Base-by-base conservation (phyloP, 1,140 invertebrate genomes). In the Episyrphus balteatus region DNA sequence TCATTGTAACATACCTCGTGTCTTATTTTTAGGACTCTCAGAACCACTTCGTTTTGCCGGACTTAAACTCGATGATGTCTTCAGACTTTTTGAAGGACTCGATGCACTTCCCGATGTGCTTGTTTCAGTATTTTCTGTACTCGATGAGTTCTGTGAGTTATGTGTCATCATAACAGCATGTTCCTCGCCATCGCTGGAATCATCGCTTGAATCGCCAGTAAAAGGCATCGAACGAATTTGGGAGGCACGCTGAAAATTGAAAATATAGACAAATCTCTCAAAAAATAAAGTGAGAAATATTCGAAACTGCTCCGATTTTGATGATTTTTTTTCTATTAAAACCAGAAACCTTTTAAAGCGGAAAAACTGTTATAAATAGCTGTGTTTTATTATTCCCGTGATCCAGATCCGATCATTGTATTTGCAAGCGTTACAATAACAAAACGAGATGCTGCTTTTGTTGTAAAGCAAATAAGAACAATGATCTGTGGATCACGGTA, bases 201-300 rank as follows among this genome's bases (percentile, higher is more conserved):
- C 91, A 61, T 94, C 90, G 1, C 88, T 90, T n/a, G 89, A 92
- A 54, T 96, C 92, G 3, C 90, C 92, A 32, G 85, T 89, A 61
- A 97, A 96, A 11, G 92, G 92, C 77, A 93, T 89, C 10, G 88
- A 93, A 53, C 92, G 76, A 54, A 97, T 96, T 73, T 95, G 92
- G 68, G 90, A 93, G 38, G 92, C 92, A 61, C 92, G 79, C 83
- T 91, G 55, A 7, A 66, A 63, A 58, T 46, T 53, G 52, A 15
- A 46, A 42, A 42, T 48, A 37, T 41, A 54, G 44, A 46, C 44
- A 49, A 46, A 18, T 38, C 2, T 3, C 38, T 50, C 40, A 30
- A 19, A 8, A 5, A 38, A 26, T 38, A 38, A 47, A n/a, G n/a
- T n/a, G n/a, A n/a, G n/a, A n/a, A n/a, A n/a, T n/a, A n/a, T n/a